Percentiles rank a stretch among this genome's conserved stretches.
phyloP scores from a whole-genome alignment of 1,140 invertebrate species.

The Drosophila equinoxialis region DNA sequence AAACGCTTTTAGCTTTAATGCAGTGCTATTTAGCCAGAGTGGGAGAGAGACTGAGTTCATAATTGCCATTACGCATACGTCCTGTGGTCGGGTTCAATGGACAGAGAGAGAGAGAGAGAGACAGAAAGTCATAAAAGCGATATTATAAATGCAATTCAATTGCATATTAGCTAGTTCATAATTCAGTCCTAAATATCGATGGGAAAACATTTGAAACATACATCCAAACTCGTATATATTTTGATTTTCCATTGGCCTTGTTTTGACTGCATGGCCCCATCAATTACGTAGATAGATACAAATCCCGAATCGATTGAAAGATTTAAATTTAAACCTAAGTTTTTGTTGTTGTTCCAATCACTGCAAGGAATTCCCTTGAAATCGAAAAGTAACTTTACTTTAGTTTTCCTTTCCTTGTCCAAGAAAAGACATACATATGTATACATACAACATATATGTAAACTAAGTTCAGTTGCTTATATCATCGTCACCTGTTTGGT shows the following conservation, averaged over 20 bases:
- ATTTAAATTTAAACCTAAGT: not conserved
- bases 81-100: conserved; percentile 45
- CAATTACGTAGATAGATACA: conserved; percentile 4
- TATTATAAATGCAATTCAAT: conserved; percentile 51
- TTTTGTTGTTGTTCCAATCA: not conserved
- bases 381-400: not conserved
- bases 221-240: not conserved
- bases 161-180: conserved; percentile 30
- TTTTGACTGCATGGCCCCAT: not conserved
- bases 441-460: conserved; percentile 10
- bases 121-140: conserved; percentile 30
- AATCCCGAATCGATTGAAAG: not conserved
- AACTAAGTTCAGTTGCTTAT: conserved; percentile 38
- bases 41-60: conserved; percentile 43
- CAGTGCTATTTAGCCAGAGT: conserved; percentile 44
- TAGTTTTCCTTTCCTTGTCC: not conserved
- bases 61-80: conserved; percentile 75
- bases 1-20: conserved; percentile 78
- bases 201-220: not conserved
- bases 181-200: conserved; percentile 26
- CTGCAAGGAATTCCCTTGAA: not conserved
- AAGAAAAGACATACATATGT: not conserved
- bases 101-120: not conserved
- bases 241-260: not conserved
- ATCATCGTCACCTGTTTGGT: conserved; percentile 36